Base-by-base conservation (phyloP, 2,888 invertebrate species). In the Sarcophaga rosellei region DNA sequence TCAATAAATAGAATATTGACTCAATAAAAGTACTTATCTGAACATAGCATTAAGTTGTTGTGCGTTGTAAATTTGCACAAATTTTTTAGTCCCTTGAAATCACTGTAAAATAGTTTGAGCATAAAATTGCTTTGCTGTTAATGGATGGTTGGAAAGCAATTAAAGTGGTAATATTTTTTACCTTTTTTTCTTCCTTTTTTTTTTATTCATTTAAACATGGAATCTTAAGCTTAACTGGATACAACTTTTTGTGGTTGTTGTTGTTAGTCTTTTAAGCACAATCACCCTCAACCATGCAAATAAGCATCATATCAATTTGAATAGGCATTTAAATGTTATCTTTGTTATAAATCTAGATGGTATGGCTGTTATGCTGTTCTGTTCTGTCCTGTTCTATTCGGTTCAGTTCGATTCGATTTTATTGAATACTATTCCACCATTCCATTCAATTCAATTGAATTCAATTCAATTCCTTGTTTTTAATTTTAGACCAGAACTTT, bases 291-390 rank as follows among this genome's bases (percentile, higher is more conserved):
- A 84, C 84, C 69, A 76, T 53, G 76, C 79, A 74, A 86, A 85
- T 75, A 75, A 76, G 69, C 70, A 70, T 70, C 75, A 86, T 84
- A 78, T 86, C 86, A 81, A 81, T 84, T 86, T 84, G 86, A 78
- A 63, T 68, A 86, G 82, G 82, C 80, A 87, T 84, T 85, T 86
- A 82, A 84, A 89, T 90, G 89, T 91, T 91, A 91, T 92, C 92
- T 91, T 90, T 90, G 92, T 91, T 92, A 91, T 91, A 91, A 92
- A 91, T 91, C 91, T 92, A 47, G 82, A 87, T 87, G 86, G 84
- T 70, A 79, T 81, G 79, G 59, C 15, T 11, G 12, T 15, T 53
- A 1, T 53, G 12, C 53, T 53, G 17, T 35, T 35, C 35, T 35
- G 35, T 35, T 10, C 35, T 35, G 10, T 35, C 6, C 47, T 17